Evolutionary conservation across 1,140 invertebrate species (phyloP), one percentile per base, ranked within the genome.

Genomic region (Glossosoma conforme): DNA sequence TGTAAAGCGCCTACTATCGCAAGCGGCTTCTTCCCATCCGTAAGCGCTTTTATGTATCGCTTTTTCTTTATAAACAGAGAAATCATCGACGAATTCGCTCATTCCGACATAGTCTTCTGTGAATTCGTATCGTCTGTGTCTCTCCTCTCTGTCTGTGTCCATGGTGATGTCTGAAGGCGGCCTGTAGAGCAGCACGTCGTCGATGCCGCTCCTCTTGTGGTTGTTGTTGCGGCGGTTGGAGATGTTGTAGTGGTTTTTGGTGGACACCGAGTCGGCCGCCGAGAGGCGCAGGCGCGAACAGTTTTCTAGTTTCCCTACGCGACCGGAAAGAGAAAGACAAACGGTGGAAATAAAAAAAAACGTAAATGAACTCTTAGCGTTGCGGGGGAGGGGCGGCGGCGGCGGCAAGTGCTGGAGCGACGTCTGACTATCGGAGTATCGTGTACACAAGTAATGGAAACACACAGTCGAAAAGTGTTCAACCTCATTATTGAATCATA

Each of bases 1-100:
- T 35, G 84, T 88, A 67, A 87, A 88, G 58, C 85, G 77, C 54
- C 82, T 74, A 60, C 79, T 82, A 60, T 85, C 82, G 2, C 18
- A 20, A 24, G 75, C 70, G 49, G 74, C 75, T 51, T 80, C 78
- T 64, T 81, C 79, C 72, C 79, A 76, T 67, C 69, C 74, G 68
- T 68, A 78, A 62, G 63, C 77, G 68, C 66, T 77, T 67, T 70
- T 72, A 63, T 73, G 71, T 6, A 72, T 67, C n/a, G 66, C 63
- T 45, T 68, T 64, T 33, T 73, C 70, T 44, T 66, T 58, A 38
- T 65, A 58, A 61, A 68, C 50, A 70, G 65, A 41, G 62, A 61
- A 52, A 10, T 44, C 41, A 13, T 17, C 30, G 40, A 33, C 32
- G 24, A 36, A 28, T n/a, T 18, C 40, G 65, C 60, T 36, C n/a